Evolutionary conservation across 2,888 invertebrate species (phyloP), one percentile per base, ranked within the genome.

Genomic region (Noctua comes): DNA sequence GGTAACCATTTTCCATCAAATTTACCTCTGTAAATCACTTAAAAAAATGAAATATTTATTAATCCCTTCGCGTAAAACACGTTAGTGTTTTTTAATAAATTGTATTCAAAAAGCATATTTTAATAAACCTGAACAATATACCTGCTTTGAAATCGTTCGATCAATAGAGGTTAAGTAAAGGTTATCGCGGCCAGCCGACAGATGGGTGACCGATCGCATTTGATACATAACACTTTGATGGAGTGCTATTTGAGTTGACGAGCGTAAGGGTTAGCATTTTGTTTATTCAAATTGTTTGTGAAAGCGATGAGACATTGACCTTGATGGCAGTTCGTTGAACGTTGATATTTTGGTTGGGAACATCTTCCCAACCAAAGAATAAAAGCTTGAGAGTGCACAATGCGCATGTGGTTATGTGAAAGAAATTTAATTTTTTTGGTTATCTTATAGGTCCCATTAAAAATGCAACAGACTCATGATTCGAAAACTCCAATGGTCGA

Each of bases 121-220:
- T 48, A 10, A 27, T 48, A 54, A 54, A 40, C 11, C 13, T 24
- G 18, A 31, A 57, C 27, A 69, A 43, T 57, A 54, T 11, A 57
- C 57, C n/a, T 27, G 16, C 24, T 6, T 51, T 24, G 16, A 54
- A 68, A 68, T 65, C 64, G 27, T 59, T 78, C 59, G 27, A 76
- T 76, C 66, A 65, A 73, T 36, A 73, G 10, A 43, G 73, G 86
- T 82, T 65, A 84, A 76, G 86, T 77, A 85, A 84, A 84, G 78
- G 70, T 79, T 82, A 76, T 48, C n/a, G 36, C 59, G 64, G 51
- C 40, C 21, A 40, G 43, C 46, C 40, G 78, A 74, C 68, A 59
- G 86, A 62, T 78, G 73, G 73, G 76, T 74, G 85, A 85, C 65
- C 76, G 83, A 83, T 73, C 13, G 27, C 13, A 40, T 59, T 40